Conservation (phyloP, 2,797 vertebrate species). For the Tenualosa thibaudeaui region DNA sequence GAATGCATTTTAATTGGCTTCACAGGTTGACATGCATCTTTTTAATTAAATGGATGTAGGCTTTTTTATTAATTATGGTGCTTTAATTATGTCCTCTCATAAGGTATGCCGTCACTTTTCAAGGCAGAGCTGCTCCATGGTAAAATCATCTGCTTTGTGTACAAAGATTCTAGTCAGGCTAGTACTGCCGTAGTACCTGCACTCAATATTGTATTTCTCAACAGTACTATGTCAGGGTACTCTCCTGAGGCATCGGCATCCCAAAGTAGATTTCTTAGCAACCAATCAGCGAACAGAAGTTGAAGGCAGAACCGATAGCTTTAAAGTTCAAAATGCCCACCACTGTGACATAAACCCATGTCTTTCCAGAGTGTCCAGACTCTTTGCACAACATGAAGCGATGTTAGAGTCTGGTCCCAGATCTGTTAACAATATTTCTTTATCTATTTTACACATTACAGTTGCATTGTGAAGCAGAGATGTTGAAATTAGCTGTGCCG, state of each 20-base stretch:
- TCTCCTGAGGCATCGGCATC: too few relatives aligned
- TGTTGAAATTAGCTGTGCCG: background rate
- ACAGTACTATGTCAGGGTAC: too few relatives aligned
- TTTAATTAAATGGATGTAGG: background rate
- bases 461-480: background rate
- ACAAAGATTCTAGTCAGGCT: background rate
- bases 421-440: background rate
- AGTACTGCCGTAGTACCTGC: too few relatives aligned
- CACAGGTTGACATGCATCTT: background rate
- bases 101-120: background rate
- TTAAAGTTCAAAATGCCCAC: too few relatives aligned
- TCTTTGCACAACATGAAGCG: too few relatives aligned
- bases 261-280: too few relatives aligned
- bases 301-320: too few relatives aligned
- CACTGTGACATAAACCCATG: too few relatives aligned
- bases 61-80: background rate
- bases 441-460: background rate
- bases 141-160: background rate
- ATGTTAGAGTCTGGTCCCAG: background rate
- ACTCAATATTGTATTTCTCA: too few relatives aligned
- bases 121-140: background rate
- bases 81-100: background rate
- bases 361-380: too few relatives aligned
- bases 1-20: constrained; percentile 23
- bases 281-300: too few relatives aligned